Conservation (phyloP, 64 coral and sea anemone genomes). For the Montipora capricornis region DNA sequence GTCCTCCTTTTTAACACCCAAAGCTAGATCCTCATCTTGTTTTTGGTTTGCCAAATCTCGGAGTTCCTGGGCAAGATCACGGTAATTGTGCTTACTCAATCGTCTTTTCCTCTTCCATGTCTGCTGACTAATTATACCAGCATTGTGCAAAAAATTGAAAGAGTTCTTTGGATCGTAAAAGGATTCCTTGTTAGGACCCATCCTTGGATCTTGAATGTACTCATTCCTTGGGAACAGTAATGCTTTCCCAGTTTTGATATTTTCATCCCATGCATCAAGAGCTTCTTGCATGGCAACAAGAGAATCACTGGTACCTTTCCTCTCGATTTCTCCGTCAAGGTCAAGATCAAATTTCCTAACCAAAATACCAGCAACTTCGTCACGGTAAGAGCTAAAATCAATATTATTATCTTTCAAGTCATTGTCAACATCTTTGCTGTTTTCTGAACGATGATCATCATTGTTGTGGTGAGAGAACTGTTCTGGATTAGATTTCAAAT, state of each 20-base stretch:
- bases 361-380: neutral
- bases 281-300: neutral
- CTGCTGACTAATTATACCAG: neutral
- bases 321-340: neutral
- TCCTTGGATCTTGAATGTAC: neutral
- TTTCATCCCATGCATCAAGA: neutral
- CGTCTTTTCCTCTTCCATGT: neutral
- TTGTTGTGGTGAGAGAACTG: neutral
- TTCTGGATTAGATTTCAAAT: neutral
- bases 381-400: neutral
- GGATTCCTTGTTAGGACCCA: neutral
- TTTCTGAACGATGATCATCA: neutral
- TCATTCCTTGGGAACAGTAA: no score
- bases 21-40: neutral
- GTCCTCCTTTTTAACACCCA: neutral
- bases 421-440: neutral
- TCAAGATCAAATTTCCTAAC: neutral
- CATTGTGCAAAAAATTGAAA: neutral
- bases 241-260: no score
- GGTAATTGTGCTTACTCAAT: neutral
- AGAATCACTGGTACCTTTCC: neutral
- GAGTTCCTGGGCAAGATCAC: constrained; percentile 1
- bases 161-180: neutral
- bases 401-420: neutral
- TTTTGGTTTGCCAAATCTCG: neutral